Evolutionary conservation across 1,140 invertebrate species (phyloP).

Genomic region (Penaeus indicus): DNA sequence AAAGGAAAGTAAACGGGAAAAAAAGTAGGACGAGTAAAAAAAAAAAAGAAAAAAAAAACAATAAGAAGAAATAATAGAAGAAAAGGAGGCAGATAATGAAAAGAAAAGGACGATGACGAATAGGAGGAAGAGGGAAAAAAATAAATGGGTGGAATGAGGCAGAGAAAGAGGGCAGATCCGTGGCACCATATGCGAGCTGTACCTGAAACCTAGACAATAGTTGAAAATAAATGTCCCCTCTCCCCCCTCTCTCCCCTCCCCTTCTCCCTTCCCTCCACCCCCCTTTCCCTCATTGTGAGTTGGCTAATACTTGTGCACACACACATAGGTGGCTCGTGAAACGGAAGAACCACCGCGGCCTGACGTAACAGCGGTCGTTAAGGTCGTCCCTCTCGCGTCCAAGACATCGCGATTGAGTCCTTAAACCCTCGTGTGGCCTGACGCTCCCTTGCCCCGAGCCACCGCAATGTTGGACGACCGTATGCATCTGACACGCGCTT

Average conservation of each 20-base stretch:
- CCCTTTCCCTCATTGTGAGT: conserved; percentile 9
- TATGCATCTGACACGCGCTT: not conserved
- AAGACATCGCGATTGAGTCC: no score
- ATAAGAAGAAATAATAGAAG: not conserved
- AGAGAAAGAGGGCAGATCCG: not conserved
- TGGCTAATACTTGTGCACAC: conserved; percentile 20
- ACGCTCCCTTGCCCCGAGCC: no score
- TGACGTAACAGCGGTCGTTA: no score
- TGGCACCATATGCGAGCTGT: not conserved
- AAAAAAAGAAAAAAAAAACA: not conserved
- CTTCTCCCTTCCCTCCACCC: no score
- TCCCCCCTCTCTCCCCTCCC: no score
- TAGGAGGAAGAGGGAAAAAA: not conserved
- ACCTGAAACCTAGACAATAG: conserved; percentile 34
- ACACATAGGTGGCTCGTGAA: not conserved
- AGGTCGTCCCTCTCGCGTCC: no score
- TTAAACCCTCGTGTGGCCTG: no score
- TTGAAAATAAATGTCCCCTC: not conserved
- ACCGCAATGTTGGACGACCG: no score
- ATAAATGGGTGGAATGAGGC: not conserved
- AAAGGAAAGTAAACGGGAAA: not conserved
- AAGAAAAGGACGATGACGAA: not conserved
- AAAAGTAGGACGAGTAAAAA: not conserved
- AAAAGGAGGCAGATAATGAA: not conserved
- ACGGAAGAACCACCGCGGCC: no score